Base-by-base conservation (phyloP, 2,888 invertebrate species). In the Nyleta sp. region DNA sequence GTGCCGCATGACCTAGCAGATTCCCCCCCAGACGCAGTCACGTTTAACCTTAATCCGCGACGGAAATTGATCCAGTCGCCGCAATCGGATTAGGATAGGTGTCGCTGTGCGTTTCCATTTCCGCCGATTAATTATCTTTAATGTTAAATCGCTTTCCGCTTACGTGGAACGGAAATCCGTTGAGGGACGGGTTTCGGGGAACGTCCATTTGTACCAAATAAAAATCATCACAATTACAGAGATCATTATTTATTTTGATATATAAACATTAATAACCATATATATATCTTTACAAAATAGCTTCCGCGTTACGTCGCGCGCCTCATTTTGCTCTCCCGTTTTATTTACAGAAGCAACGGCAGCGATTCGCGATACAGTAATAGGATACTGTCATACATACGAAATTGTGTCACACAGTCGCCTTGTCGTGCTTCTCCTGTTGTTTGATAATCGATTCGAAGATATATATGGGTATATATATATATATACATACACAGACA, bases 381-480 rank as follows among this genome's bases (percentile, higher is more conserved):
- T 67, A 65, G 65, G 42, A 55, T 68, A 48, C 57, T 57, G 48
- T 68, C 46, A 68, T 57, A 55, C 68, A 57, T 57, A 17, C 38
- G 48, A 57, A 68, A 57, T 68, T 38, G 68, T 57, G 68, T 68
- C 67, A 67, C 67, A 67, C 48, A 8, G 44, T 68, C 17, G 57
- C 40, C 40, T 40, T 40, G 68, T 57, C 57, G 67, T 46, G 67
- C 67, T 67, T 68, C 57, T 59, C 57, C 48, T 50, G 17, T 40
- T 40, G 59, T 70, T 50, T 70, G 59, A 59, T 70, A 70, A 70
- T 70, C 70, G 70, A 70, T 70, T 50, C 17, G 17, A 15, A 40
- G 40, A 11, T 35, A 40, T 40, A 40, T 40, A n/a, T 17, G 2
- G 13, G 35, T 35, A 7, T 5, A 24, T 7, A 24, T 24, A 7